phyloP scores from a whole-genome alignment of 2,888 invertebrate genomes.

The Cordilura impudica region DNA sequence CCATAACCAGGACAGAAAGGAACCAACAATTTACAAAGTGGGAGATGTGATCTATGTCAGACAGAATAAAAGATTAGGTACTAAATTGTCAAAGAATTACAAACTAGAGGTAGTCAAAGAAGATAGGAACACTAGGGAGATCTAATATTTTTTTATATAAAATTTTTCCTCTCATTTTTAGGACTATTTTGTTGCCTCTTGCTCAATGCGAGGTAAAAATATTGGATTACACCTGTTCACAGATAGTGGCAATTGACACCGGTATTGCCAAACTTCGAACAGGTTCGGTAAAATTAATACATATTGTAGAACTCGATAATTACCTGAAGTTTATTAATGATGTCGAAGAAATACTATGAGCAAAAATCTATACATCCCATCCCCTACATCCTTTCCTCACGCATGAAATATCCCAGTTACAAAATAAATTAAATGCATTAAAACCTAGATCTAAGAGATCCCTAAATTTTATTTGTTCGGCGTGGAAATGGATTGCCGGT shows the following conservation, averaged over 20 bases:
- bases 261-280: constrained; percentile 42
- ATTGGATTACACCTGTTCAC: constrained; percentile 49
- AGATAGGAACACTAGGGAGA: too few species aligned
- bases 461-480: constrained; percentile 1
- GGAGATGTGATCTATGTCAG: not conserved
- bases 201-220: constrained; percentile 46
- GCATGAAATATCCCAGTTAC: not conserved
- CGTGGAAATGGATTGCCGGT: too few species aligned
- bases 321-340: too few species aligned
- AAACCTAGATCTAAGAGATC: not conserved
- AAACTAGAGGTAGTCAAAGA: not conserved
- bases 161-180: too few species aligned
- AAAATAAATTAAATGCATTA: not conserved
- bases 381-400: not conserved
- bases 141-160: not conserved
- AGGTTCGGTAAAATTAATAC: constrained; percentile 51
- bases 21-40: too few species aligned
- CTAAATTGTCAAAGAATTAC: too few species aligned
- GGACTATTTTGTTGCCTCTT: not conserved
- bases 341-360: too few species aligned
- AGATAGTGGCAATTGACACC: constrained; percentile 29
- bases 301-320: constrained; percentile 36
- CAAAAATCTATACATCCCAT: too few species aligned
- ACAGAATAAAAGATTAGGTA: not conserved
- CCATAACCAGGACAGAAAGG: too few species aligned